Evolutionary conservation across 2,797 vertebrate genomes (phyloP).

Genomic region (Odontamblyopus lacepedii): DNA sequence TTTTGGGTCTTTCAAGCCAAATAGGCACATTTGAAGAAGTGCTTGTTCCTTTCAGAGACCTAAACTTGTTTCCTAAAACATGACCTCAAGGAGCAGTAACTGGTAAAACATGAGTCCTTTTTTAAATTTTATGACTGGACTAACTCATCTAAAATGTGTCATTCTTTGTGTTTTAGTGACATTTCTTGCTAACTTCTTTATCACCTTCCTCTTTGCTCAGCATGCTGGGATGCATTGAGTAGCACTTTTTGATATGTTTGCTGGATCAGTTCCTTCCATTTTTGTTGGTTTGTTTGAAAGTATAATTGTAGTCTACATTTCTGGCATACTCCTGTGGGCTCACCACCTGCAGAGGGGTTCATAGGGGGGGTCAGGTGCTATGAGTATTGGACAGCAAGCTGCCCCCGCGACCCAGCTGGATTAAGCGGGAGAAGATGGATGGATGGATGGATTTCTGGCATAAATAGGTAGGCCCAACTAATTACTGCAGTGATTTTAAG

Average conservation of each 20-base stretch:
- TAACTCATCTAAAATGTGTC: neutral
- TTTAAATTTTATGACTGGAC: slow-evolving; percentile 1
- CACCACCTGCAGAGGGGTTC: no score
- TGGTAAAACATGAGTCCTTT: no score
- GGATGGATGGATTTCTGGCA: slow-evolving; percentile 78
- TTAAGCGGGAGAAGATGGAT: no score
- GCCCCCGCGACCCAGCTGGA: no score
- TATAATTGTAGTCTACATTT: slow-evolving; percentile 86
- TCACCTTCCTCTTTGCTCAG: slow-evolving; percentile 89
- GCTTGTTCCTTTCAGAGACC: no score
- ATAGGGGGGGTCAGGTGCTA: no score
- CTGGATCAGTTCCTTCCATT: slow-evolving; percentile 89
- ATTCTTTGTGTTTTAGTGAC: slow-evolving; percentile 75
- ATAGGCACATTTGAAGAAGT: no score
- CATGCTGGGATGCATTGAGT: slow-evolving; percentile 83
- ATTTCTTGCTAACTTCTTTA: slow-evolving; percentile 80
- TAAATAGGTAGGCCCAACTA: slow-evolving; percentile 59
- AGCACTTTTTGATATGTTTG: slow-evolving; percentile 61
- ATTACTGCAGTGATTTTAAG: neutral
- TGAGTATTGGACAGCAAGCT: no score
- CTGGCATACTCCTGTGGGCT: slow-evolving; percentile 68
- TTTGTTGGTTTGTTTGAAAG: slow-evolving; percentile 89
- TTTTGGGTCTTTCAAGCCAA: no score
- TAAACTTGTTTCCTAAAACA: no score
- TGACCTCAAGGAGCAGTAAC: no score